phyloP scores from a whole-genome alignment of 1,140 invertebrate species.

The Aporrectodea caliginosa region DNA sequence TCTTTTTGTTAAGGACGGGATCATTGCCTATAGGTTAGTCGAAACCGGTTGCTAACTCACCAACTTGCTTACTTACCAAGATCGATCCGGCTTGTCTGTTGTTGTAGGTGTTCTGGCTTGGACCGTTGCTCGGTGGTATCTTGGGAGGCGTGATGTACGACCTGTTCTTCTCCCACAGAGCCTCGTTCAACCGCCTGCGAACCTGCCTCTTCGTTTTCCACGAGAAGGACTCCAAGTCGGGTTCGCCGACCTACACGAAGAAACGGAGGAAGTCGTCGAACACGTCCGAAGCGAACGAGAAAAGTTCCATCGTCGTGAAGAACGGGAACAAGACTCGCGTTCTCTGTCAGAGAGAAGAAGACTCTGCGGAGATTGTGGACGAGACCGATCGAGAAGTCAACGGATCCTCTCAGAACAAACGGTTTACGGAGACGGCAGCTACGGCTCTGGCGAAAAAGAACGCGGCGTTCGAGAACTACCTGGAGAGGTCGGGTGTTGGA shows the following conservation, averaged over 20 bases:
- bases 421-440: background rate
- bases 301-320: too few relatives aligned
- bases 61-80: too few relatives aligned
- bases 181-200: slow-evolving; percentile 13
- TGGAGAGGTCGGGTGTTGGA: too few relatives aligned
- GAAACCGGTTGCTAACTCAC: too few relatives aligned
- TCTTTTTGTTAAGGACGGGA: too few relatives aligned
- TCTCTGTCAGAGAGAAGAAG: background rate
- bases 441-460: too few relatives aligned
- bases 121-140: slow-evolving; percentile 20
- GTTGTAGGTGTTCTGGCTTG: slow-evolving; percentile 23
- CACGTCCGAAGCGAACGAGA: too few relatives aligned
- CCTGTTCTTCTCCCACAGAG: slow-evolving; percentile 14
- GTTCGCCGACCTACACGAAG: background rate
- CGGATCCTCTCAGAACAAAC: background rate
- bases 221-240: background rate
- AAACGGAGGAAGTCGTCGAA: background rate
- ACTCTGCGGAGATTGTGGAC: background rate
- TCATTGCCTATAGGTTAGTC: too few relatives aligned
- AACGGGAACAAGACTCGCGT: too few relatives aligned
- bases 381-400: background rate
- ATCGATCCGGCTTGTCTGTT: too few relatives aligned
- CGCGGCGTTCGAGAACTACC: too few relatives aligned
- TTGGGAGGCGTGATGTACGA: slow-evolving; percentile 15
- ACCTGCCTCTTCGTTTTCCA: slow-evolving; percentile 20